Base-by-base conservation (phyloP, 2,888 invertebrate genomes). In the Coelinius sp. region DNA sequence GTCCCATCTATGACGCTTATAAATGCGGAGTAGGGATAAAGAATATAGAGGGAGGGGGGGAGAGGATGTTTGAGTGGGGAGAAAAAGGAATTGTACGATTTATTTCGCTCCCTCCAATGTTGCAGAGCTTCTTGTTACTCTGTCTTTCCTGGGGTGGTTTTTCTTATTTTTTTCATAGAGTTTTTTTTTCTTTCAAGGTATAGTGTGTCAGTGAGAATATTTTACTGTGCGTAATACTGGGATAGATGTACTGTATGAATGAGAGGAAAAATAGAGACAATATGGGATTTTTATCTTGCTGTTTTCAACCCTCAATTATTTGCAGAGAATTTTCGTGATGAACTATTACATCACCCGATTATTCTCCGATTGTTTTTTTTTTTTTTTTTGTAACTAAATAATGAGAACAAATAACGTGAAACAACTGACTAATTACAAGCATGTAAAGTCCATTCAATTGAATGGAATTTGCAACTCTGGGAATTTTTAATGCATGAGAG, bases 251-350 rank as follows among this genome's bases (percentile, higher is more conserved):
- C 14, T 56, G 56, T n/a, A 25, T 63, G 85, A 83, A 84, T 83
- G 85, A 86, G 85, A 86, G 85, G 84, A 83, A 84, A 81, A 83
- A 82, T 82, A 64, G 62, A 49, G 46, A 70, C 67, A 52, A 70
- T 63, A 70, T 71, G 66, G 81, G 80, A 84, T 82, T 83, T 85
- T 10, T 20, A 35, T 12, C 31, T 14, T n/a, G 17, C 14, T 31
- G 2, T 59, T 31, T 25, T 35, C 10, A 20, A 14, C 10, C 7
- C 8, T 12, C 24, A 14, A 53, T 12, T 10, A 24, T 14, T 49
- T 22, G 41, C 5, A 41, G n/a, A n/a, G n/a, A n/a, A n/a, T n/a
- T 41, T n/a, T 24, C 52, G 7, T 52, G 22, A 8, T 22, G 14
- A 14, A 10, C 20, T 22, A 22, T 22, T 8, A 1, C 35, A 10